Percentiles rank a stretch among this genome's conserved stretches.
Evolutionary conservation across 2,888 invertebrate species (phyloP).

Genomic region (Temnothorax ravouxi): DNA sequence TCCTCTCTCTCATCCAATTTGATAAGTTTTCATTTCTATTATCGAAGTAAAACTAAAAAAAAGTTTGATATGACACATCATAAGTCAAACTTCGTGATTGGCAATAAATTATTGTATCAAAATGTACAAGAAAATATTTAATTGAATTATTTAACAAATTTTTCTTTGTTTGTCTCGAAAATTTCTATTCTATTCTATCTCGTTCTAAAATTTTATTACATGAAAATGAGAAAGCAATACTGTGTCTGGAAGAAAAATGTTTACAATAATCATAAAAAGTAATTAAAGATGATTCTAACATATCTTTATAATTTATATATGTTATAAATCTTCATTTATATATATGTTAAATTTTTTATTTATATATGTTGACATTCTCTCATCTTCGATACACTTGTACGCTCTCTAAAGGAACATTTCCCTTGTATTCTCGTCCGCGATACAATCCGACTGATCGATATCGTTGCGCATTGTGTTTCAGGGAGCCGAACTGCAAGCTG

Average conservation of each 20-base stretch:
- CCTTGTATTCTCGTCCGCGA: neutral
- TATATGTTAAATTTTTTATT: neutral
- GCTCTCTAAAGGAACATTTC: neutral
- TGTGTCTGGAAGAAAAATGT: neutral
- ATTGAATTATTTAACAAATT: neutral
- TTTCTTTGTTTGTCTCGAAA: neutral
- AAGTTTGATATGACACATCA: neutral
- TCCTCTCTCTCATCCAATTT: neutral
- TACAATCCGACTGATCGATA: constrained; percentile 55
- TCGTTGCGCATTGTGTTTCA: constrained; percentile 69
- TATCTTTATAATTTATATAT: neutral
- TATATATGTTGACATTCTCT: neutral
- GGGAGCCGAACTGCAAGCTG: constrained; percentile 87
- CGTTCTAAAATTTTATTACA: neutral
- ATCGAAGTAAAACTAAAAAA: neutral
- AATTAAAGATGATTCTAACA: neutral
- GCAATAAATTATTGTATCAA: neutral
- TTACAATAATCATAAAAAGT: neutral
- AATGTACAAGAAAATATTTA: neutral
- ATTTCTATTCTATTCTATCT: neutral
- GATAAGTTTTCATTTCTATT: constrained; percentile 8
- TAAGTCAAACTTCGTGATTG: neutral
- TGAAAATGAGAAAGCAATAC: neutral
- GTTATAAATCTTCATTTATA: neutral
- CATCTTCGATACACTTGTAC: too few relatives aligned